Base-by-base conservation (phyloP, 2,113 vertebrate species). In the Philantomba maxwellii region DNA sequence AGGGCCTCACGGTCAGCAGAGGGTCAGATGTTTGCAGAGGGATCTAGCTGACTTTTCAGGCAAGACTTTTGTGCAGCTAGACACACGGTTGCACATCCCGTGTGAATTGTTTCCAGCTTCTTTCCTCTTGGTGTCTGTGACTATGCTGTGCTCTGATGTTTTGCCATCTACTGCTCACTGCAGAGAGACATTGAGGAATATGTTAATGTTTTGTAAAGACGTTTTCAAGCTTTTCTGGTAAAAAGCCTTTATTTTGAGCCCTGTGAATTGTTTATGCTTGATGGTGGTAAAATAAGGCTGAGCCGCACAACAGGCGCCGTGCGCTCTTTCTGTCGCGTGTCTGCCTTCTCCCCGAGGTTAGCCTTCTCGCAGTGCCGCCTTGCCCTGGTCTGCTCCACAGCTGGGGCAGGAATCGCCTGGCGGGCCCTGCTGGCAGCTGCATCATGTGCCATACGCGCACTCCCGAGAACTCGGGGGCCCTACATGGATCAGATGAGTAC, bases 121-220 rank as follows among this genome's bases (percentile, higher is more conserved):
- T 87, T 91, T 9, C 45, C 16, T 96, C 95, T 88, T 88, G 51
- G 16, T 96, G 11, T 93, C 49, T 82, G n/a, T 47, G 58, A 75
- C 36, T 95, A 66, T 92, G 26, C 93, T 94, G 58, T 78, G 19
- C 75, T 77, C 81, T 94, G 57, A 78, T 97, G 53, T 94, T 87
- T 91, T 92, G 36, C 55, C 58, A 13, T 82, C 83, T 87, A 14
- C 88, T 5, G 14, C 78, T 95, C 39, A 62, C n/a, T 91, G 45
- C 53, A 75, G 43, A 93, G 82, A 95, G 55, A 45, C 51, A 85
- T 23, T 66, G 58, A 73, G 26, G 49, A 90, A 25, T 94, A 91
- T 2, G 17, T 86, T 96, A 87, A 57, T 96, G 21, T 89, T 96
- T 97, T 81, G 26, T 95, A 75, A 97, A 97, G 87, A 83, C 36